phyloP scores from a whole-genome alignment of 2,113 vertebrate species.

The Turnix velox region DNA sequence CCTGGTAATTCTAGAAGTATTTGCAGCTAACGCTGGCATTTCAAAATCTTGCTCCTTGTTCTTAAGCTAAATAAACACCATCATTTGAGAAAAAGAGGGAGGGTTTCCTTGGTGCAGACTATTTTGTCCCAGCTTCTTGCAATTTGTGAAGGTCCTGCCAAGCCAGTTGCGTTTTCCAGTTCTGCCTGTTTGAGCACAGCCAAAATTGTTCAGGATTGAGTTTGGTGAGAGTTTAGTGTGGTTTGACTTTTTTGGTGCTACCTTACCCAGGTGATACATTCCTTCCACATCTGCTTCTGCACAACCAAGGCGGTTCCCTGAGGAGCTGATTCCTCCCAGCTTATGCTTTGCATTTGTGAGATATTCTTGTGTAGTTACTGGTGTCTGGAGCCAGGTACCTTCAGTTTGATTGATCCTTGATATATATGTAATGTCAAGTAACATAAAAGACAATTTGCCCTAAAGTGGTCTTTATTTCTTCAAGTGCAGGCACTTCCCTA shows the following conservation, averaged over 20 bases:
- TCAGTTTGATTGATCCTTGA: background rate
- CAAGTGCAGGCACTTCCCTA: background rate
- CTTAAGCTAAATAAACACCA: background rate
- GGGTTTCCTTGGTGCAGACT: no score
- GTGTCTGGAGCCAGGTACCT: background rate
- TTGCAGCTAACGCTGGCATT: background rate
- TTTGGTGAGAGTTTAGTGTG: background rate
- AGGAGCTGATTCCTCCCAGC: background rate
- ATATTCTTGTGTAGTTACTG: background rate
- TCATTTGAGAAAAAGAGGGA: background rate
- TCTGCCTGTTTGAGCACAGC: background rate
- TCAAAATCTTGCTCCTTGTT: background rate
- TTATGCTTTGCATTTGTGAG: background rate
- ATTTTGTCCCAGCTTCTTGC: background rate
- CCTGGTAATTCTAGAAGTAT: background rate
- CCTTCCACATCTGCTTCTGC: background rate
- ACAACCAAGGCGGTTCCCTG: background rate
- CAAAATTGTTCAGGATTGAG: background rate
- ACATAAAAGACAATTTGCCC: background rate
- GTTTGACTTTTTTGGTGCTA: background rate
- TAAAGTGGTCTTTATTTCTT: background rate
- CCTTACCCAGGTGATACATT: background rate
- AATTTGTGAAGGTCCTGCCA: background rate
- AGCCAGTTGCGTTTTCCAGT: background rate
- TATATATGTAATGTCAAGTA: background rate